Evolutionary conservation across 2,113 vertebrate species (phyloP).

Genomic region (Gobio gobio): DNA sequence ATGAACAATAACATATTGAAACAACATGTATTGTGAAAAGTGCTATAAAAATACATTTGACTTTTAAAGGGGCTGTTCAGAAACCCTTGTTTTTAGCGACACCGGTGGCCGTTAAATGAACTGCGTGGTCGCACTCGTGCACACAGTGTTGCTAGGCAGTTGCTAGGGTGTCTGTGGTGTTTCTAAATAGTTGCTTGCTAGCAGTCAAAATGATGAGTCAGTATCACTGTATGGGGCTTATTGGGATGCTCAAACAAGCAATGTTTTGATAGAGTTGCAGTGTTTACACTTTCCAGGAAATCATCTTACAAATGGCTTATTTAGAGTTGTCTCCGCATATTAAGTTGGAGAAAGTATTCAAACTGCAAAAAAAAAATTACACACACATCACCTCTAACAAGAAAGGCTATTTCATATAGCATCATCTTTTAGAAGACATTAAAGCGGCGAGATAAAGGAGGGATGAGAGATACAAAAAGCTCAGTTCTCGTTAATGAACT

Average conservation of each 20-base stretch:
- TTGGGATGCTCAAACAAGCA: not conserved
- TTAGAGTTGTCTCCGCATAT: not conserved
- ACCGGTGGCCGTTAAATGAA: too few relatives aligned
- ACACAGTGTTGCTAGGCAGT: too few relatives aligned
- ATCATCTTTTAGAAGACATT: slow-evolving; percentile 30
- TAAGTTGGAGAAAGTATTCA: slow-evolving; percentile 6
- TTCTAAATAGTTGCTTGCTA: not conserved
- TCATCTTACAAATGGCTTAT: not conserved
- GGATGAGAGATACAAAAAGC: slow-evolving; percentile 37
- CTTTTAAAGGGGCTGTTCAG: too few relatives aligned
- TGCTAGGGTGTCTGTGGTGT: too few relatives aligned
- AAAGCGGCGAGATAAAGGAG: slow-evolving; percentile 24
- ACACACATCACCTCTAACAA: not conserved
- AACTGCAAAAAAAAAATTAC: not conserved
- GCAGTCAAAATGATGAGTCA: not conserved
- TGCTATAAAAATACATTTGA: too few relatives aligned
- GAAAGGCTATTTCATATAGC: not conserved
- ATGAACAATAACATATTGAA: too few relatives aligned
- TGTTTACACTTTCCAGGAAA: not conserved
- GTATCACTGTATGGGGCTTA: not conserved
- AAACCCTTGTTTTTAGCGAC: too few relatives aligned
- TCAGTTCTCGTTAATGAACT: slow-evolving; percentile 51
- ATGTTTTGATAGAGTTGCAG: not conserved
- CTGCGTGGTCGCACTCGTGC: too few relatives aligned
- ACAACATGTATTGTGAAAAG: too few relatives aligned